phyloP scores from a whole-genome alignment of 2,888 invertebrate species.

The Lochmaea crataegi region DNA sequence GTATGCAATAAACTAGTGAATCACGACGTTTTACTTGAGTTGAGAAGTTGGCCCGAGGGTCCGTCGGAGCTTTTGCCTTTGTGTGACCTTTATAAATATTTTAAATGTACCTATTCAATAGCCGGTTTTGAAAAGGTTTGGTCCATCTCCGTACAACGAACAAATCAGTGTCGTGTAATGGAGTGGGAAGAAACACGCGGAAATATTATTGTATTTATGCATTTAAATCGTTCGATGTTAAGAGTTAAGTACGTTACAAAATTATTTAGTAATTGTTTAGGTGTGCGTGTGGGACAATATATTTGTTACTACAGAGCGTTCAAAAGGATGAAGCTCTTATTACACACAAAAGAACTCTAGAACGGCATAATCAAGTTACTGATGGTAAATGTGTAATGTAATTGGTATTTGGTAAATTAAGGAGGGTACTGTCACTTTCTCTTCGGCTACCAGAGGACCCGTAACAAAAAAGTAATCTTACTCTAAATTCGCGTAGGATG shows the following conservation, averaged over 20 bases:
- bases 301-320: background rate
- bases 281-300: background rate
- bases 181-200: constrained; percentile 7
- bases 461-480: too few species aligned
- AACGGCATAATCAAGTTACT: background rate
- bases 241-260: too few species aligned
- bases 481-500: too few species aligned
- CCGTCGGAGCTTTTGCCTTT: constrained; percentile 41
- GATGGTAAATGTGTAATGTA: too few species aligned
- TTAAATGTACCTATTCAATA: constrained; percentile 35
- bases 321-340: background rate
- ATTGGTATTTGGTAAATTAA: too few species aligned
- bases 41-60: constrained; percentile 32
- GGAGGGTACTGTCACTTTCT: too few species aligned
- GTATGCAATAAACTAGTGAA: constrained; percentile 37
- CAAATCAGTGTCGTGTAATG: constrained; percentile 21
- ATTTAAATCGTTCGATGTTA: background rate
- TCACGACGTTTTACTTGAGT: constrained; percentile 37
- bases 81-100: constrained; percentile 48
- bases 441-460: too few species aligned
- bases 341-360: too few species aligned
- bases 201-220: constrained; percentile 11
- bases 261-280: background rate
- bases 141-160: constrained; percentile 27
- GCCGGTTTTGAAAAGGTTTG: constrained; percentile 42